Conservation (phyloP, 1,140 invertebrate genomes). For the Ladona fulva region DNA sequence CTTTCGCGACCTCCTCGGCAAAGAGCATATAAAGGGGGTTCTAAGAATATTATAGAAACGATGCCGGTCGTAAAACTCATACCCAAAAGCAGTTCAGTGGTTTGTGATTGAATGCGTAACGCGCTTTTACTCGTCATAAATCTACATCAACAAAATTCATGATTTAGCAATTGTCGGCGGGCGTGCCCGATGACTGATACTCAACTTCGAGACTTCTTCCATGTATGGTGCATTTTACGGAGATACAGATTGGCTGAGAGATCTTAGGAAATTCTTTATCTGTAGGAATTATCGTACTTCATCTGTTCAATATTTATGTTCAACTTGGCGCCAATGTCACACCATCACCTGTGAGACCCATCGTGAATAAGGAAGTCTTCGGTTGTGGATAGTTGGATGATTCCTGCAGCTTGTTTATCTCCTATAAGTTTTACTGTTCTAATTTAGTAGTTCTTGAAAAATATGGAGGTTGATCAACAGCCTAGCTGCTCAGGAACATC, state of each 20-base stretch:
- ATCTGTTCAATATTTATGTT: not conserved
- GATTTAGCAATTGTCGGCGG: not conserved
- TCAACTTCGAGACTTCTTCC: not conserved
- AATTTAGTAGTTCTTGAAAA: too few relatives aligned
- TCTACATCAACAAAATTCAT: not conserved
- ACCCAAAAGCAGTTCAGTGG: not conserved
- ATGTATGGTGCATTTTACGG: not conserved
- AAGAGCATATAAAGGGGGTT: not conserved
- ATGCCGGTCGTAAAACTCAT: not conserved
- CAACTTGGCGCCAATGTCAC: not conserved
- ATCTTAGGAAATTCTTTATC: not conserved
- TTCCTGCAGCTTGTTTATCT: too few relatives aligned
- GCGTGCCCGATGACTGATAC: not conserved
- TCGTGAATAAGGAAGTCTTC: too few relatives aligned
- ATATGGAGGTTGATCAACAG: not conserved
- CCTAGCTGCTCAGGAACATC: not conserved
- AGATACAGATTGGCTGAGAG: not conserved
- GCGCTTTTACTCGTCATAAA: too few relatives aligned
- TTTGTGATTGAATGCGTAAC: too few relatives aligned
- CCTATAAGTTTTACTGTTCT: too few relatives aligned
- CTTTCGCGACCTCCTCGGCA: not conserved
- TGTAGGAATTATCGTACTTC: not conserved
- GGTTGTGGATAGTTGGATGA: too few relatives aligned
- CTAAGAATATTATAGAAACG: not conserved
- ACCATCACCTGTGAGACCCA: not conserved